Base-by-base conservation (phyloP, 2,113 vertebrate species). In the Menura novaehollandiae region DNA sequence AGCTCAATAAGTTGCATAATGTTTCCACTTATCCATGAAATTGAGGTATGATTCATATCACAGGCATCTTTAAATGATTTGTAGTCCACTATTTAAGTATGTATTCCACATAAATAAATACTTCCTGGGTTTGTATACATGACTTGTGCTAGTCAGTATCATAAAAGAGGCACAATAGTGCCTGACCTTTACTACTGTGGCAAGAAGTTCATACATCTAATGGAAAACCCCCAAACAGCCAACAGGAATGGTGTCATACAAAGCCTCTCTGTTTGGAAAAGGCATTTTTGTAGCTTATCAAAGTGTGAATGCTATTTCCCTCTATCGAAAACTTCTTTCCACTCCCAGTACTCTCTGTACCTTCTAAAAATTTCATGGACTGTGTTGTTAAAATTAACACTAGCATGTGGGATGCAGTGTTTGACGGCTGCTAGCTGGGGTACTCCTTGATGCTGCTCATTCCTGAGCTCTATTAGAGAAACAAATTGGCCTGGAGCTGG, bases 21-120 rank as follows among this genome's bases (percentile, higher is more conserved):
- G 87, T 92, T 97, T 93, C 91, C 93, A 95, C 88, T 96, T 96
- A 96, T 86, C 92, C 68, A 8, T 93, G 88, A 96, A 96, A 97
- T 85, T 78, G 67, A 90, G 62, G 78, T 51, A 97, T 97, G 94
- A 96, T 97, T 97, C 86, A 91, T 96, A 96, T 94, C 86, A 83
- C 75, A 94, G 88, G 84, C 91, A 97, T 95, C 85, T 95, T 95
- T 95, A 94, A 91, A 91, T 75, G 62, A 95, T 96, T 95, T 92
- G 88, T 89, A 91, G 82, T 69, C 77, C 62, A 68, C 58, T 75
- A 58, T 94, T 94, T 94, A 89, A 95, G 85, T 81, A 92, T 51
- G 74, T 91, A 93, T 92, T 89, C 62, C 79, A 88, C 85, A 95
- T 58, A 95, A 88, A 96, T 81, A 96, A 96, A 96, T 91, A 91